Evolutionary conservation across 1,140 invertebrate species (phyloP).

Genomic region (Pararge aegeria): DNA sequence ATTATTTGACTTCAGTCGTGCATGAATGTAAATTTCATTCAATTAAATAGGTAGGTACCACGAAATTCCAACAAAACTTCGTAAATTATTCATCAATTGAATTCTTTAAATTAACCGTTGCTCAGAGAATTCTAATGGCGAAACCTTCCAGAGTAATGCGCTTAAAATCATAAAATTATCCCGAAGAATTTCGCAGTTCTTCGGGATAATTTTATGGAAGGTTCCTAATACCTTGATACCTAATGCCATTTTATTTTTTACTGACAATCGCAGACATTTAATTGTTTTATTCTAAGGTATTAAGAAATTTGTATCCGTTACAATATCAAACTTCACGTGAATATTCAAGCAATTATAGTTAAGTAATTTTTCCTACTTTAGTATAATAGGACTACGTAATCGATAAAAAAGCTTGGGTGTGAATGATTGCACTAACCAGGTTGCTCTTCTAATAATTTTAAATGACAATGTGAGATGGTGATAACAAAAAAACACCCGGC

Average conservation of each 20-base stretch:
- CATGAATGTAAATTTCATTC: background rate
- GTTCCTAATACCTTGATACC: background rate
- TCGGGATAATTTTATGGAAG: background rate
- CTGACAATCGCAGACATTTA: background rate
- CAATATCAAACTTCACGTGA: too few relatives aligned
- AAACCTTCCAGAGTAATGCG: slow-evolving; percentile 14
- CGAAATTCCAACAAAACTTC: slow-evolving; percentile 4
- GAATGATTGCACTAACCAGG: too few relatives aligned
- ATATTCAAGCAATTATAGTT: too few relatives aligned
- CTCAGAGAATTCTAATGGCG: slow-evolving; percentile 20
- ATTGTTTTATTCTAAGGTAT: too few relatives aligned
- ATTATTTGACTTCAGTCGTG: background rate
- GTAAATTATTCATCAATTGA: slow-evolving; percentile 9
- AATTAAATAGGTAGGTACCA: background rate
- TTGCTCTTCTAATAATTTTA: too few relatives aligned
- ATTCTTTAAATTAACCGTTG: slow-evolving; percentile 24
- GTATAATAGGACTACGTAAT: too few relatives aligned
- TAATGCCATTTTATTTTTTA: background rate
- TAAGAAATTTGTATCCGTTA: too few relatives aligned
- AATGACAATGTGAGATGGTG: too few relatives aligned
- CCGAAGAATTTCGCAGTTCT: background rate
- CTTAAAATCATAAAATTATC: slow-evolving; percentile 21
- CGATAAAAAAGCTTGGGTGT: too few relatives aligned
- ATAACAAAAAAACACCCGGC: too few relatives aligned
- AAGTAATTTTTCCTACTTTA: too few relatives aligned